Conservation (phyloP, 2,888 invertebrate genomes). For the Orthosia incerta region DNA sequence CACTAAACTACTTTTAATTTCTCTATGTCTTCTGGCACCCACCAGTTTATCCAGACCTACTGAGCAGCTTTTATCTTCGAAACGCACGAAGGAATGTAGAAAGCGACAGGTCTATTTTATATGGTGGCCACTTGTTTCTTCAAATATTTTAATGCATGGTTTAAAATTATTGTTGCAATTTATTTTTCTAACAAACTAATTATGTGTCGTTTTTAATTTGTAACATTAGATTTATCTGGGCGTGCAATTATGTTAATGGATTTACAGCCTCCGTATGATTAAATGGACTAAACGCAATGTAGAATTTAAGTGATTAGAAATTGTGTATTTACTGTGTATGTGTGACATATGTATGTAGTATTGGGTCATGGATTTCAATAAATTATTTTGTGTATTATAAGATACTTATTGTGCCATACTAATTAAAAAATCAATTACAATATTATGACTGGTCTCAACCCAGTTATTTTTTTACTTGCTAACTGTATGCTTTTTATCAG, state of each 20-base stretch:
- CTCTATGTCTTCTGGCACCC: conserved; percentile 48
- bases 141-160: conserved; percentile 50
- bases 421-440: background rate
- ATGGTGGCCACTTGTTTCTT: conserved; percentile 52
- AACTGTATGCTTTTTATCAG: background rate
- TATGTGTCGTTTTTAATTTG: conserved; percentile 51
- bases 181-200: conserved; percentile 54
- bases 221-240: conserved; percentile 38
- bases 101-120: conserved; percentile 53
- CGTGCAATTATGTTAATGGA: conserved; percentile 34
- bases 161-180: conserved; percentile 59
- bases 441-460: background rate
- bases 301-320: background rate
- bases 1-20: conserved; percentile 78
- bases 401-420: background rate
- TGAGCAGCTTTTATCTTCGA: conserved; percentile 2
- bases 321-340: background rate
- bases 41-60: conserved; percentile 54
- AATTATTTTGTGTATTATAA: background rate
- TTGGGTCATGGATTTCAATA: background rate
- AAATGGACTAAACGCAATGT: conserved; percentile 17
- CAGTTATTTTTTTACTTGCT: background rate
- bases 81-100: conserved; percentile 30
- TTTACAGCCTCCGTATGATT: conserved; percentile 26
- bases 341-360: background rate